phyloP scores from a whole-genome alignment of 2,888 invertebrate species.

The Synergus laeviventris region DNA sequence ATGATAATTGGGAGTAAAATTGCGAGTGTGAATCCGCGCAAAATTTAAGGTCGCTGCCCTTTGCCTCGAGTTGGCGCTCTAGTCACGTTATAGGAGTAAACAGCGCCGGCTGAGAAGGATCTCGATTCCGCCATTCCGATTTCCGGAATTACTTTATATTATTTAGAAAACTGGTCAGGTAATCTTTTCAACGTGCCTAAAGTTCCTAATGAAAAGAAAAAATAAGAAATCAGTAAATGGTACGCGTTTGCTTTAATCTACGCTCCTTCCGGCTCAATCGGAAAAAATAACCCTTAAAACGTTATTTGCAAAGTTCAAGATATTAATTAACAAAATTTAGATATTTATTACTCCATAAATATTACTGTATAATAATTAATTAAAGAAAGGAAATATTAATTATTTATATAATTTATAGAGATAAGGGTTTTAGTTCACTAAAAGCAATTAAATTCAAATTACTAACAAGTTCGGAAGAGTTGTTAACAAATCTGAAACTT shows the following conservation, averaged over 20 bases:
- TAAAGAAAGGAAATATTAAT: too few species aligned
- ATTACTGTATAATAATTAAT: too few species aligned
- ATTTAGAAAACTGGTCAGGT: constrained; percentile 5
- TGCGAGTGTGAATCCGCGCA: not conserved
- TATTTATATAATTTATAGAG: not conserved
- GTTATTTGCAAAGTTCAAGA: too few species aligned
- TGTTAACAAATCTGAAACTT: too few species aligned
- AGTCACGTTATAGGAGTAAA: constrained; percentile 49
- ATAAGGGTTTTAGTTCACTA: not conserved
- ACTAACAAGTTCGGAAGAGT: too few species aligned
- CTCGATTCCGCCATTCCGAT: constrained; percentile 33
- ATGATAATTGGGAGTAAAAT: not conserved
- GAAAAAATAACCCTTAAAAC: not conserved
- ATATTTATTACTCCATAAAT: too few species aligned
- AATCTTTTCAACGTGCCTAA: not conserved
- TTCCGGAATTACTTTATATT: constrained; percentile 20
- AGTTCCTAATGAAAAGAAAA: not conserved
- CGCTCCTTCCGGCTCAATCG: not conserved
- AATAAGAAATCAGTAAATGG: not conserved
- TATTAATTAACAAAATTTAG: too few species aligned
- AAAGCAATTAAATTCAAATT: too few species aligned
- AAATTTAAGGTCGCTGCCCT: constrained; percentile 35
- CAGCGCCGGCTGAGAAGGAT: constrained; percentile 25
- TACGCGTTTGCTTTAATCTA: not conserved
- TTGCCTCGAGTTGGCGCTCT: constrained; percentile 38